Percentiles rank a stretch among this genome's conserved stretches.
These are phyloP conservation scores for Pristiophorus japonicus DNA, from an alignment of 2,113 vertebrate species.

Conservation along the genomic window DNA sequence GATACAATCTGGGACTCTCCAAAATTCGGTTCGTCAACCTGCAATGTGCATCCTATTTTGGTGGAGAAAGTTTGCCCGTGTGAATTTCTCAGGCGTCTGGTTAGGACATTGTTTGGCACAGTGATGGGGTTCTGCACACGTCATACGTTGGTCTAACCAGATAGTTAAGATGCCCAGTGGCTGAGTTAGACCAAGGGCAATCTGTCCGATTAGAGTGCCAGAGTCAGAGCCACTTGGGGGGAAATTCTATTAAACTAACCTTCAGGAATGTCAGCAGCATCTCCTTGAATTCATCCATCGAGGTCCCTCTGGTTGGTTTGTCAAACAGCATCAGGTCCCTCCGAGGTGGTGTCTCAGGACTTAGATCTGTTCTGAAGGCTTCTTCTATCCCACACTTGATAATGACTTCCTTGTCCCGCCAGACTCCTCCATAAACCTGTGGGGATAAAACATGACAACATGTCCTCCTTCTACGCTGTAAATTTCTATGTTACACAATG, in stretches of 20 bases:
- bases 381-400: slow-evolving; percentile 85
- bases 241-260: slow-evolving; percentile 51
- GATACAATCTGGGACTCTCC: too few species aligned
- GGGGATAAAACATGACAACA: neutral
- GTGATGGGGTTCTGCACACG: too few species aligned
- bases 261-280: slow-evolving; percentile 90
- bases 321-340: slow-evolving; percentile 77
- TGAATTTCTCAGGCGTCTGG: too few species aligned
- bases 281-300: slow-evolving; percentile 89
- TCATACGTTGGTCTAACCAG: too few species aligned
- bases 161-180: too few species aligned
- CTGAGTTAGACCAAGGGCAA: too few species aligned
- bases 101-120: too few species aligned
- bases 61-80: too few species aligned
- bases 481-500: neutral
- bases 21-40: too few species aligned
- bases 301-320: slow-evolving; percentile 86
- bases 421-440: slow-evolving; percentile 83
- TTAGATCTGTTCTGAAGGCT: slow-evolving; percentile 52
- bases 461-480: too few species aligned
- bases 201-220: neutral
- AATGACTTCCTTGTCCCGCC: slow-evolving; percentile 80
- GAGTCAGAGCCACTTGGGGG: neutral
- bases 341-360: slow-evolving; percentile 49
- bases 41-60: too few species aligned